These are phyloP conservation scores for Protobothrops flavoviridis DNA, from an alignment of 2,113 vertebrate species.

Conservation along the genomic window DNA sequence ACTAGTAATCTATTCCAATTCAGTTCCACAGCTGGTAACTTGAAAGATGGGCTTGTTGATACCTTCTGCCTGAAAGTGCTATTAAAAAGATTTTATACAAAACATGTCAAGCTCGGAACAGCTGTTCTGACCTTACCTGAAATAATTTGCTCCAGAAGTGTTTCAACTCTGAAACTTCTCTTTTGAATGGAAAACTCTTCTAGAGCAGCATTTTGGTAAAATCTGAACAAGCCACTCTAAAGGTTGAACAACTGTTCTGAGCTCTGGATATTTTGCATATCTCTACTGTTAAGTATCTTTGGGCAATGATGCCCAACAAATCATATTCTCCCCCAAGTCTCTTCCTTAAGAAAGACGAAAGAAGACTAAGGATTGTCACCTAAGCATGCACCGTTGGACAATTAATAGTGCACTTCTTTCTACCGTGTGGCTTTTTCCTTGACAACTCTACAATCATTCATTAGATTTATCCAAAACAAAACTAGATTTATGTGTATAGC, in stretches of 20 bases:
- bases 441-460: not conserved
- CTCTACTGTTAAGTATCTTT: not conserved
- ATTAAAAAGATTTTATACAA: not conserved
- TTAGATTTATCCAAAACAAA: not conserved
- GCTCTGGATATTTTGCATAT: not conserved
- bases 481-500: not conserved
- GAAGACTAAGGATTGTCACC: not conserved
- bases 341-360: not conserved
- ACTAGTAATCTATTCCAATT: no score
- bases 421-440: not conserved
- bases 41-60: not conserved
- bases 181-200: not conserved
- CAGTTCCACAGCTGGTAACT: not conserved
- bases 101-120: not conserved
- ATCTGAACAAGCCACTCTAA: not conserved
- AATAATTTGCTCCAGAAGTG: not conserved
- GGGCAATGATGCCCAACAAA: not conserved
- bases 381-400: not conserved
- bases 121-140: not conserved
- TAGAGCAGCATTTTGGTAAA: not conserved
- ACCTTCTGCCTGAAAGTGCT: not conserved
- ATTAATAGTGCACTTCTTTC: not conserved
- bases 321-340: not conserved
- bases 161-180: not conserved
- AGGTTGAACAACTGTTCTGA: not conserved